Evolutionary conservation across 2,797 vertebrate species (phyloP).

Genomic region (Cheirogaleus major): DNA sequence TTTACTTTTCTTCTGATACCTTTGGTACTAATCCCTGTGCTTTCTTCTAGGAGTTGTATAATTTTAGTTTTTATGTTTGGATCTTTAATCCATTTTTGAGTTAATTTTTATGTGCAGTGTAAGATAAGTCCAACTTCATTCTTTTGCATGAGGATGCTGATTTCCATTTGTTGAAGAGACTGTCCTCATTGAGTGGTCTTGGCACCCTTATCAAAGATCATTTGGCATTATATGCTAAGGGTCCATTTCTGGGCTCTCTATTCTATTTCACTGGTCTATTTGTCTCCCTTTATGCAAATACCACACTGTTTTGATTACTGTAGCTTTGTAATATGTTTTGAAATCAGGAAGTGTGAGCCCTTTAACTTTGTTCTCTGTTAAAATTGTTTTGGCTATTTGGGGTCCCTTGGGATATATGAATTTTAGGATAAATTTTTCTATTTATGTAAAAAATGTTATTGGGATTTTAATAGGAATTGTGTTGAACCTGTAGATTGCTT

Average conservation of each 20-base stretch:
- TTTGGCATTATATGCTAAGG: constrained; percentile 1
- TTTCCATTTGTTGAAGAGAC: not conserved
- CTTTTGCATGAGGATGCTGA: not conserved
- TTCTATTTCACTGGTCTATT: not conserved
- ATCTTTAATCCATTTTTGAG: not conserved
- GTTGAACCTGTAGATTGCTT: not conserved
- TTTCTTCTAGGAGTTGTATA: not conserved
- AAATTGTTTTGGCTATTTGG: not conserved
- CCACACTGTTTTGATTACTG: not conserved
- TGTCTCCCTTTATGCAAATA: not conserved
- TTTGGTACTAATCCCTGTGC: not conserved
- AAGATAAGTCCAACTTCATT: not conserved
- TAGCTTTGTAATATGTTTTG: constrained; percentile 27
- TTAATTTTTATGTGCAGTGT: not conserved
- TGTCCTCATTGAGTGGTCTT: not conserved
- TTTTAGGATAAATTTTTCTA: constrained; percentile 47
- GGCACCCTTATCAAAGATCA: not conserved
- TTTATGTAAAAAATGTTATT: not conserved
- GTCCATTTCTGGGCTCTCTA: not conserved
- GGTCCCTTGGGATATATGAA: not conserved
- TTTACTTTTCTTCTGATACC: not conserved
- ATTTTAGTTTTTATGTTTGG: not conserved
- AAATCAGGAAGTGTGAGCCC: not conserved
- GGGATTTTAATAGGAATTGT: not conserved
- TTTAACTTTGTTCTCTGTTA: constrained; percentile 27